phyloP scores from a whole-genome alignment of 2,797 vertebrate species.

The Coreius guichenoti region DNA sequence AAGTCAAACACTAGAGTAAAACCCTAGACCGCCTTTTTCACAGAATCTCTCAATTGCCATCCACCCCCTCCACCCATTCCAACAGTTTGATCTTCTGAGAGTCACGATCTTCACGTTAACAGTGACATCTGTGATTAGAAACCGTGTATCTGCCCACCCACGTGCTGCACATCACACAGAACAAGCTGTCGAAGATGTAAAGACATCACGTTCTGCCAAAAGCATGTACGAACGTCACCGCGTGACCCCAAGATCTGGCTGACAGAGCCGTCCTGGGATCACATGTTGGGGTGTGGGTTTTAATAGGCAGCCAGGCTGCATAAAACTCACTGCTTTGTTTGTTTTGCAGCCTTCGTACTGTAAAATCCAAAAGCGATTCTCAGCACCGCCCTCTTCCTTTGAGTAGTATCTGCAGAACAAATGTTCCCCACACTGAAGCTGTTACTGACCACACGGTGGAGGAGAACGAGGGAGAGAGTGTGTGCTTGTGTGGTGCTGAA shows the following conservation, averaged over 20 bases:
- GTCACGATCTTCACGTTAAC: constrained; percentile 6
- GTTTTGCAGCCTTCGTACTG: constrained; percentile 73
- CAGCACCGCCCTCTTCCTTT: constrained; percentile 71
- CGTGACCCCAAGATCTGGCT: constrained; percentile 52
- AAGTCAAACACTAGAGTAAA: constrained; percentile 21
- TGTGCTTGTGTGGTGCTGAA: constrained; percentile 59
- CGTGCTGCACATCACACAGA: constrained; percentile 33
- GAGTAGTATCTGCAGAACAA: constrained; percentile 71
- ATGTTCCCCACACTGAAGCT: constrained; percentile 70
- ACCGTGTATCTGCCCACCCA: constrained; percentile 42
- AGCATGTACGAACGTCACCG: constrained; percentile 41
- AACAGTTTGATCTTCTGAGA: constrained; percentile 39
- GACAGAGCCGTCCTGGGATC: constrained; percentile 29
- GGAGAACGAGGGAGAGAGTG: constrained; percentile 59
- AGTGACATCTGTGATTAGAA: constrained; percentile 40
- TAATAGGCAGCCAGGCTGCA: constrained; percentile 58
- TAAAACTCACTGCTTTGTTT: constrained; percentile 78
- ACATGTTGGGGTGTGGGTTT: constrained; percentile 63
- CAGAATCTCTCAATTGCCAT: constrained; percentile 22
- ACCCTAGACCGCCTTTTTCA: constrained; percentile 7
- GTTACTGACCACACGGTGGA: constrained; percentile 61
- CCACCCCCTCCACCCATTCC: not conserved
- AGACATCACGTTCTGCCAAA: constrained; percentile 42
- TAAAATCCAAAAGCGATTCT: constrained; percentile 68
- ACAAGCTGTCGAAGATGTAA: constrained; percentile 47